Base-by-base conservation (phyloP, 2,797 vertebrate species). In the Liparis tanakae region DNA sequence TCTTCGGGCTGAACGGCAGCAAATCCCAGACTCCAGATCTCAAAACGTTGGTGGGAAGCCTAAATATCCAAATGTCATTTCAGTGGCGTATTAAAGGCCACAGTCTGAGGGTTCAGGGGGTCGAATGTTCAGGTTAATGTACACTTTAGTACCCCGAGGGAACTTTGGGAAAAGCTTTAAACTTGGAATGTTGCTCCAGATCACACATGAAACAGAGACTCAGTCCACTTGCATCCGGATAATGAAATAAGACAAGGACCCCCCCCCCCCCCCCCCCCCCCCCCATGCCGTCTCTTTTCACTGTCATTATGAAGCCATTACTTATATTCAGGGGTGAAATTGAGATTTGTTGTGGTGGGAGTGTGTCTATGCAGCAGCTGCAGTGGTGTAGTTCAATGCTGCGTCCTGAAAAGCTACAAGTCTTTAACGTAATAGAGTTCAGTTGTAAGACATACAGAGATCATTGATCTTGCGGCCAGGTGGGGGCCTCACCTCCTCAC, bases 251-350 rank as follows among this genome's bases (percentile, higher is more conserved):
- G 36, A 43, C 15, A 33, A 13, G 50, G 8, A 7, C n/a, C 67
- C 15, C n/a, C n/a, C n/a, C n/a, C n/a, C n/a, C n/a, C 58, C 62
- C 36, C 43, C 14, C 58, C 62, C 36, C 43, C 14, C n/a, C 71
- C 25, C 43, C 62, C 30, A 36, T 41, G 7, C 10, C 39, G 5
- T 43, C 17, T 64, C 1, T 60, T 15, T 64, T 54, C 9, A 7
- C 41, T 53, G 25, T 30, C 39, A 67, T 67, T 55, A 54, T 71
- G 33, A 75, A 58, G 63, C 54, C 53, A 59, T 71, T 57, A 30
- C 13, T 66, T 66, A 34, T 57, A 50, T 57, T 54, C 36, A 67
- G 54, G 48, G 67, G 43, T 71, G 55, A 69, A 60, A 44, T 53
- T 53, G 41, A 10, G 53, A 62, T 78, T 63, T 59, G 54, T 46